These are phyloP conservation scores for Sogatella furcifera DNA, from an alignment of 1,140 invertebrate genomes.

Conservation along the genomic window DNA sequence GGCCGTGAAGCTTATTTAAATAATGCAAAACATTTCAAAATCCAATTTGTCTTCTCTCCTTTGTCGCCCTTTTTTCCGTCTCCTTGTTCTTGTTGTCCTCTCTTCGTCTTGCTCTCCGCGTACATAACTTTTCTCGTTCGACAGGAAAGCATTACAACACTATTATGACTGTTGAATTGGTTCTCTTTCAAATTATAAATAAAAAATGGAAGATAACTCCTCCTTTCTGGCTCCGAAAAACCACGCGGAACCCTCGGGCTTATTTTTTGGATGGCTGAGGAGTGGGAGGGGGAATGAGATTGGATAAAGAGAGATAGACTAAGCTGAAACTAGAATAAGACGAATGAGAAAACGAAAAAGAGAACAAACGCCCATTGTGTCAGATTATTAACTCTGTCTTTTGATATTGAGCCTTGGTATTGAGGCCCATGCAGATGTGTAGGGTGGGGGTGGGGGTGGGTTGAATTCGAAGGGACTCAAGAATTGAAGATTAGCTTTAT, in stretches of 20 bases:
- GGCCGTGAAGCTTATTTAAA: conserved; percentile 13
- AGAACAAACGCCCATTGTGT: not conserved
- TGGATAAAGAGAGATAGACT: too few relatives aligned
- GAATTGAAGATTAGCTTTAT: conserved; percentile 34
- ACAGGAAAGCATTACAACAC: too few relatives aligned
- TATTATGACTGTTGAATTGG: conserved; percentile 14
- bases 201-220: conserved; percentile 14
- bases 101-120: not conserved
- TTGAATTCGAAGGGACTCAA: conserved; percentile 10
- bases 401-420: not conserved
- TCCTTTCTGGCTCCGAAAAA: not conserved
- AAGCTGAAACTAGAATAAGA: too few relatives aligned
- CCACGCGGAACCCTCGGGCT: not conserved
- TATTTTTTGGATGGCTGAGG: not conserved
- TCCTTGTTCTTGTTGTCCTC: not conserved
- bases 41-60: conserved; percentile 13
- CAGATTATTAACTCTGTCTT: conserved; percentile 3
- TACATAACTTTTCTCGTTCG: not conserved
- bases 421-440: conserved; percentile 12
- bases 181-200: conserved; percentile 2
- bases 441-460: conserved; percentile 17
- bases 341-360: too few relatives aligned
- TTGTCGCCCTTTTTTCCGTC: conserved; percentile 1
- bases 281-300: too few relatives aligned
- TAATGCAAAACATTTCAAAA: conserved; percentile 19